Evolutionary conservation across 2,113 vertebrate species (phyloP).

Genomic region (Epinephelus lanceolatus): DNA sequence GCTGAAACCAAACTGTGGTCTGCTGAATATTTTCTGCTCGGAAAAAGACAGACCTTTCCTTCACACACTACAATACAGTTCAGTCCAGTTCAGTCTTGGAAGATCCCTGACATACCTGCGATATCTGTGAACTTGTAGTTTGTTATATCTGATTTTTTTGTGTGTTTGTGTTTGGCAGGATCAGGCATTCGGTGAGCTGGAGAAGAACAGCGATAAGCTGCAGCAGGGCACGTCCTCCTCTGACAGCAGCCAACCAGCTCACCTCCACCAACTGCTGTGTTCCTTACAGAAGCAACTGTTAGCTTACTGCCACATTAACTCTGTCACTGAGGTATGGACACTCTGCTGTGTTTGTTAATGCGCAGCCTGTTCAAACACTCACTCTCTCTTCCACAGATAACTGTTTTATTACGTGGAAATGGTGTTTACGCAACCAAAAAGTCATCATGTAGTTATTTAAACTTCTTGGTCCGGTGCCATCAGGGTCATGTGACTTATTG

Average conservation of each 20-base stretch:
- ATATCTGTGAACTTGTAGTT: neutral
- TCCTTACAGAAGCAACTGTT: slow-evolving; percentile 97
- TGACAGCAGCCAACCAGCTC: slow-evolving; percentile 97
- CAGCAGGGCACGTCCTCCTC: slow-evolving; percentile 92
- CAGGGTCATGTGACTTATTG: neutral
- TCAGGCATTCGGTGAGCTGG: slow-evolving; percentile 97
- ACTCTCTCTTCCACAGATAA: neutral
- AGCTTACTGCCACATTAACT: slow-evolving; percentile 96
- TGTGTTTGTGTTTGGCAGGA: slow-evolving; percentile 83
- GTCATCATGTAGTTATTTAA: neutral
- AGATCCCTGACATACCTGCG: neutral
- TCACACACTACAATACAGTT: neutral
- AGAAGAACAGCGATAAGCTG: slow-evolving; percentile 98
- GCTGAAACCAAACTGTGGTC: no score
- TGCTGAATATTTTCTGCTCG: no score
- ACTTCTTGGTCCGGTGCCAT: neutral
- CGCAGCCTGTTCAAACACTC: neutral
- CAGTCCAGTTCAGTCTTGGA: no score
- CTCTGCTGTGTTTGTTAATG: neutral
- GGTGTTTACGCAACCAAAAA: neutral
- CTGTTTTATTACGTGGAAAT: neutral
- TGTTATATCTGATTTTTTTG: neutral
- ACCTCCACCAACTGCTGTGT: slow-evolving; percentile 96
- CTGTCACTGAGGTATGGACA: slow-evolving; percentile 89
- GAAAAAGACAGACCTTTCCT: neutral